These are phyloP conservation scores for Euproctis similis DNA, from an alignment of 2,888 invertebrate genomes.

Conservation along the genomic window DNA sequence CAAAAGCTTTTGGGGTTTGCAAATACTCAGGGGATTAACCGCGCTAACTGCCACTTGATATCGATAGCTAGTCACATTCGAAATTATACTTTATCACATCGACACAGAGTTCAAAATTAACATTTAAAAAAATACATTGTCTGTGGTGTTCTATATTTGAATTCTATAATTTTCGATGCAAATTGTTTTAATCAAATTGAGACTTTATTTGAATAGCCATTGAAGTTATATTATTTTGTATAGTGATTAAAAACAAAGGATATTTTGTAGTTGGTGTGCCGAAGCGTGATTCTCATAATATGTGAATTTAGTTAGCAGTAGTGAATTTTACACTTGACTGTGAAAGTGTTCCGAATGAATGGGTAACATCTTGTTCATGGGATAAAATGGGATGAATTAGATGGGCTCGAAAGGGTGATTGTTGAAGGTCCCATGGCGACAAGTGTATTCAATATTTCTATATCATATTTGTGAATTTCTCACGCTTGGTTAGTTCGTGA, in stretches of 20 bases:
- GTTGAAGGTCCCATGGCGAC: constrained; percentile 23
- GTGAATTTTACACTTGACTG: constrained; percentile 70
- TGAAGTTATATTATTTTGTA: constrained; percentile 11
- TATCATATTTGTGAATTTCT: constrained; percentile 40
- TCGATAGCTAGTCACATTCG: constrained; percentile 27
- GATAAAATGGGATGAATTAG: constrained; percentile 13
- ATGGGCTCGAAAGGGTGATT: constrained; percentile 24
- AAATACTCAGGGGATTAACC: constrained; percentile 49
- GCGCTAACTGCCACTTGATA: constrained; percentile 56
- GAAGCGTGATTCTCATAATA: constrained; percentile 71
- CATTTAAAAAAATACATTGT: constrained; percentile 1
- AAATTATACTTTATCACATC: constrained; percentile 17
- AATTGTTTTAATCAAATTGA: constrained; percentile 12
- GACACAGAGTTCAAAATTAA: constrained; percentile 18
- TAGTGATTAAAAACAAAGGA: constrained; percentile 9
- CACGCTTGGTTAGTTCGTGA: constrained; percentile 44
- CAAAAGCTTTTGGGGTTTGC: constrained; percentile 61
- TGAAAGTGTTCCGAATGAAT: constrained; percentile 34
- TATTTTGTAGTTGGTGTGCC: constrained; percentile 19
- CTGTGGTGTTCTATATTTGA: constrained; percentile 26
- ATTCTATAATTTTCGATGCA: constrained; percentile 30
- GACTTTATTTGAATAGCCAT: constrained; percentile 8
- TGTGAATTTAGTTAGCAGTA: constrained; percentile 52
- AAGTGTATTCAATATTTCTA: constrained; percentile 27
- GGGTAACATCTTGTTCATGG: constrained; percentile 59